phyloP scores from a whole-genome alignment of 2,113 vertebrate genomes.

The Pluvianellus socialis region DNA sequence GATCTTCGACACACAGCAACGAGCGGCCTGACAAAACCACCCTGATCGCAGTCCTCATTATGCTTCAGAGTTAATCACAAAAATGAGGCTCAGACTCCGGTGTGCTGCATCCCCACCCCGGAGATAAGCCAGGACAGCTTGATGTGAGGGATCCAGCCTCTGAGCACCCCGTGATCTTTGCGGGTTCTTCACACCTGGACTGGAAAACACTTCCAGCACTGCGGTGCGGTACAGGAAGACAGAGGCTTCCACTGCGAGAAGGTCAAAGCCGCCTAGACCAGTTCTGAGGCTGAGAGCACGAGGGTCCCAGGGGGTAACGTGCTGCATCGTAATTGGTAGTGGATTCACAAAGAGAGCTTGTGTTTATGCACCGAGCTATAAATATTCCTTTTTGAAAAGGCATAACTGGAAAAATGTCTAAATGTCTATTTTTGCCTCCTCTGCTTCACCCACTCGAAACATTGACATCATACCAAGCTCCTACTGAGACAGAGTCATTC shows the following conservation, averaged over 20 bases:
- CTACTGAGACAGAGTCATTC: constrained; percentile 45
- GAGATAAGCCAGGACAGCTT: background rate
- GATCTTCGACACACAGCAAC: fast-evolving
- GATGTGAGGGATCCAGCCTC: background rate
- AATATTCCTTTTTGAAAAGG: constrained; percentile 65
- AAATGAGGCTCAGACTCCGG: background rate
- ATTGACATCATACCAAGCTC: constrained; percentile 85
- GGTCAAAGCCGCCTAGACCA: background rate
- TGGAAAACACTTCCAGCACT: background rate
- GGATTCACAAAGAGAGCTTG: constrained; percentile 66
- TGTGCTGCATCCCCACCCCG: background rate
- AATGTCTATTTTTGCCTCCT: constrained; percentile 77
- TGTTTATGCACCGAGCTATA: constrained; percentile 46
- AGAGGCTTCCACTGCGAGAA: background rate
- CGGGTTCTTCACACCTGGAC: fast-evolving
- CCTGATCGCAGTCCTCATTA: background rate
- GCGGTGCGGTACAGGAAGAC: background rate
- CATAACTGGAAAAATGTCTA: constrained; percentile 74
- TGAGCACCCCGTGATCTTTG: fast-evolving
- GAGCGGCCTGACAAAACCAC: background rate
- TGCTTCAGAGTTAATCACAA: background rate
- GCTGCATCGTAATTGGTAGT: background rate
- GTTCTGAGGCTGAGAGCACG: fast-evolving
- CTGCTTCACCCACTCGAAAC: constrained; percentile 75
- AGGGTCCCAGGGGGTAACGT: background rate